Evolutionary conservation across 2,113 vertebrate species (phyloP), one percentile per base, ranked within the genome.

Genomic region (Vidua chalybeata): DNA sequence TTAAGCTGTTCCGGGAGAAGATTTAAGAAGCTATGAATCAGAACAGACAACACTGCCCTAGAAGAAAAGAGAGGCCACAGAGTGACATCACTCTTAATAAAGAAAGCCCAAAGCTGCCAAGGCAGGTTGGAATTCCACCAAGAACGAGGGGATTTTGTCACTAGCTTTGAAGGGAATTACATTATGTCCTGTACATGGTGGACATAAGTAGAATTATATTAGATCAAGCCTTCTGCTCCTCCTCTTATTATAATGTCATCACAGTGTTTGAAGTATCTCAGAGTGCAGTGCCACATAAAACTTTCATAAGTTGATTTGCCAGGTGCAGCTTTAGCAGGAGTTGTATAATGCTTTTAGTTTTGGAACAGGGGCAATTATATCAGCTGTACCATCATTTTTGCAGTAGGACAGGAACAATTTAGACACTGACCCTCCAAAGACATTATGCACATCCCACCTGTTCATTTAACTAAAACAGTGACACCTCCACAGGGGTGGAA

Each of bases 291-390:
- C 68, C 52, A 39, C 55, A 39, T 55, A 45, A 74, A 95, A 96
- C 94, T 97, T 95, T 58, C 77, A 41, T 97, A 94, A 98, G 89
- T 84, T 90, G 93, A 95, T 98, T 97, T 96, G 93, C 97, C 98
- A 98, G 97, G 94, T 98, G 97, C 87, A 63, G 81, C n/a, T 83
- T 85, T 96, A 95, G 97, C 96, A 95, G 97, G 97, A 97, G 90
- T 54, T 26, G 46, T 15, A 15, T 94, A 96, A 98, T 95, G 92
- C 87, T 95, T 96, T 98, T 97, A 97, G 93, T 90, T 96, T 79
- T 51, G 91, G 94, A 97, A 87, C 92, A 74, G 81, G 96, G 86
- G 84, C 87, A 92, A 94, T 97, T 92, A 92, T 43, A 83, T 87
- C 55, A 45, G 86, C 73, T 87, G 48, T 41, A 45, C 93, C 91